Evolutionary conservation across 2,797 vertebrate genomes (phyloP).

Genomic region (Gadopsis marmoratus): DNA sequence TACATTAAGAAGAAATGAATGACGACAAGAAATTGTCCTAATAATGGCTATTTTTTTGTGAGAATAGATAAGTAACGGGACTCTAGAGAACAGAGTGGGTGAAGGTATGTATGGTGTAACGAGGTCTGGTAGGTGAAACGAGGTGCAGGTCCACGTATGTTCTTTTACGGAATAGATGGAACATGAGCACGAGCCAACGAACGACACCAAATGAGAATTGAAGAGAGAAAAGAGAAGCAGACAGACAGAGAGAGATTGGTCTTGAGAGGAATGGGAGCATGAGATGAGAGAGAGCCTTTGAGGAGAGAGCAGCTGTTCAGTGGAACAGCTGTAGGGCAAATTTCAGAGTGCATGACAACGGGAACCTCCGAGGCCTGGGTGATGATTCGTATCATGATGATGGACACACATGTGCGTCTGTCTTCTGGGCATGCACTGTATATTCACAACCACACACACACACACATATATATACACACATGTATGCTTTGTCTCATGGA

Average conservation of each 20-base stretch:
- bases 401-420: neutral
- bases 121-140: constrained; percentile 15
- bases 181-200: constrained; percentile 7
- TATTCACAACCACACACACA: neutral
- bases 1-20: neutral
- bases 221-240: constrained; percentile 37
- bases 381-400: constrained; percentile 26
- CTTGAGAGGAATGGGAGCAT: constrained; percentile 72
- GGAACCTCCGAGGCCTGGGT: constrained; percentile 63
- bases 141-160: constrained; percentile 27
- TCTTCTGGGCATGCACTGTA: neutral
- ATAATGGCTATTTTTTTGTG: neutral
- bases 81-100: neutral
- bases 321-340: constrained; percentile 71
- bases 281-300: constrained; percentile 69
- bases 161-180: constrained; percentile 26
- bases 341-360: constrained; percentile 76
- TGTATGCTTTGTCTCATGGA: neutral
- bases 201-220: constrained; percentile 37
- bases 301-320: constrained; percentile 80
- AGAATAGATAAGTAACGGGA: constrained; percentile 1
- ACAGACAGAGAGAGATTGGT: constrained; percentile 49
- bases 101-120: constrained; percentile 17
- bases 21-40: neutral
- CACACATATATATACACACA: neutral